Evolutionary conservation across 1,140 invertebrate species (phyloP).

Genomic region (Aphidius gifuensis): DNA sequence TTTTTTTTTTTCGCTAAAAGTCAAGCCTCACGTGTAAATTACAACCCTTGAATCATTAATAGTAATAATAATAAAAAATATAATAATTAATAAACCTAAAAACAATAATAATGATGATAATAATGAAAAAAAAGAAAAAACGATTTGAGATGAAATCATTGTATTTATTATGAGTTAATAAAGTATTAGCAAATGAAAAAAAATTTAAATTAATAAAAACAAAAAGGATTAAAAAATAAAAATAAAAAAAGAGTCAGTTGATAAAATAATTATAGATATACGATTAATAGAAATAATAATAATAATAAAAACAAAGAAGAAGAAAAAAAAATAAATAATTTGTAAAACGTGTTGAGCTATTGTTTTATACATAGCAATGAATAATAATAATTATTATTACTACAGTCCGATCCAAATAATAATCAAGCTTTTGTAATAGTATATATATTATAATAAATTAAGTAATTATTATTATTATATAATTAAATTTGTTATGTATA

Average conservation of each 20-base stretch:
- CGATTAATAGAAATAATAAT: no score
- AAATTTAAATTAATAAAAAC: background rate
- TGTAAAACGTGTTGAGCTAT: constrained; percentile 45
- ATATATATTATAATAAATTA: constrained; percentile 27
- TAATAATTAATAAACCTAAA: no score
- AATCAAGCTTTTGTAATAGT: constrained; percentile 55
- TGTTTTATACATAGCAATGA: constrained; percentile 45
- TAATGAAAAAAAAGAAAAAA: no score
- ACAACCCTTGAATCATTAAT: no score
- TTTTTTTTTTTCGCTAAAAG: no score
- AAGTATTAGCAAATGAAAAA: no score
- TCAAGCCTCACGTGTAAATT: no score
- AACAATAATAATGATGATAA: no score
- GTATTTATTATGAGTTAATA: no score
- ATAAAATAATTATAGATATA: background rate
- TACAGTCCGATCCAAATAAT: constrained; percentile 53
- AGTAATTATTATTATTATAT: constrained; percentile 2
- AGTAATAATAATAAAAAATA: no score
- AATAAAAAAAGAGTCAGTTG: background rate
- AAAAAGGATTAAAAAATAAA: constrained; percentile 2
- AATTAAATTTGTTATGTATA: constrained; percentile 3
- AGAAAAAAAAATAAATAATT: constrained; percentile 30
- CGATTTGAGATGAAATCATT: no score
- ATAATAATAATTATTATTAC: constrained; percentile 53
- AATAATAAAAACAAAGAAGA: background rate